These are phyloP conservation scores for Octodonta nipae DNA, from an alignment of 2,888 invertebrate genomes.

Conservation along the genomic window DNA sequence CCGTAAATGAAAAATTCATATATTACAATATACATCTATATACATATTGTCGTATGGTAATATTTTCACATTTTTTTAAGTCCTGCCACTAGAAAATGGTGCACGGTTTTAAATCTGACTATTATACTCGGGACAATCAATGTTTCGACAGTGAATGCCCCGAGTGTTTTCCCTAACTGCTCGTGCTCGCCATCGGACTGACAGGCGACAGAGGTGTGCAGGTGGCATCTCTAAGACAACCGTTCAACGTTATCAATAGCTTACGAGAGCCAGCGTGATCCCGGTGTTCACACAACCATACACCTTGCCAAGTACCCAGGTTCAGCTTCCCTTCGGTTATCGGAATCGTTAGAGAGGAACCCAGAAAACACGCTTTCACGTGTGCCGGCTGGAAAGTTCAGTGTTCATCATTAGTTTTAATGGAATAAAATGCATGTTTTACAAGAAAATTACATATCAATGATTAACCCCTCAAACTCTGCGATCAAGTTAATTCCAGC, in stretches of 20 bases:
- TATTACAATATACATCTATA: constrained; percentile 35
- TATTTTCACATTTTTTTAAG: constrained; percentile 21
- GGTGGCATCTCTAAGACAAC: constrained; percentile 74
- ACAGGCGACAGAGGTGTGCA: constrained; percentile 78
- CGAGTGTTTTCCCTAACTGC: constrained; percentile 71
- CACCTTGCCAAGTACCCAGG: constrained; percentile 94
- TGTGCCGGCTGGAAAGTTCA: constrained; percentile 86
- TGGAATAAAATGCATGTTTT: too few relatives aligned
- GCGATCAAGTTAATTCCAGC: too few relatives aligned
- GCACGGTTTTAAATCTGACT: neutral
- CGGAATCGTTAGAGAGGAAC: constrained; percentile 88
- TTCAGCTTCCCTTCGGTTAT: constrained; percentile 91
- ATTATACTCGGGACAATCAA: constrained; percentile 33
- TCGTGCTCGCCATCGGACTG: constrained; percentile 75
- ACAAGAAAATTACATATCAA: too few relatives aligned
- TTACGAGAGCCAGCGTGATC: constrained; percentile 90
- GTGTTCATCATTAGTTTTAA: too few relatives aligned
- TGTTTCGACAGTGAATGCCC: constrained; percentile 37
- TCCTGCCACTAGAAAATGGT: constrained; percentile 9
- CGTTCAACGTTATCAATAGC: constrained; percentile 70
- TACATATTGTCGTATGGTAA: constrained; percentile 37
- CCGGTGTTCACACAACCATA: constrained; percentile 96
- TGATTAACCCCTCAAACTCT: too few relatives aligned
- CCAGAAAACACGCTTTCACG: constrained; percentile 91
- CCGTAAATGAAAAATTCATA: constrained; percentile 7